Evolutionary conservation across 64 coral and sea anemone genomes (phyloP), one percentile per base, ranked within the genome.

Genomic region (Cladopsammia gracilis): DNA sequence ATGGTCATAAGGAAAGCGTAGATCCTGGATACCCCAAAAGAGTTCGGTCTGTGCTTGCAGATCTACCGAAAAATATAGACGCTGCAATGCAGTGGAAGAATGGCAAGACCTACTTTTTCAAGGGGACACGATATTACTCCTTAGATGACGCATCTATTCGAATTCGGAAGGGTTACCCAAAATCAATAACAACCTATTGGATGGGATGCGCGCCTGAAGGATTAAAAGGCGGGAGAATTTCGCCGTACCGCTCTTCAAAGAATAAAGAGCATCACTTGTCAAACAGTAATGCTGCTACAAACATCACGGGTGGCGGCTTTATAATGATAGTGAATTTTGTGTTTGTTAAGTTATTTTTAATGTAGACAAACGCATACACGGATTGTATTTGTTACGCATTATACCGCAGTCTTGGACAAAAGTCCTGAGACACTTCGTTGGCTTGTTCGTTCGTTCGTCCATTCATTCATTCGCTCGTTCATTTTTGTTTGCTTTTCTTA

Each of bases 91-190:
- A 94, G 46, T 94, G 92, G 88, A 89, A 90, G 50, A 87, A 91
- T 5, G 89, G 92, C 14, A 90, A 91, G 11, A 90, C 73, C 5
- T 94, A 91, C 71, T 91, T 98, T 58, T 98, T 98, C 70, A 98
- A 98, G 48, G 96, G 75, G 2, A 8, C 6, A 16, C 48, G 90
- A 59, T 98, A 98, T 74, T 98, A 98, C 52, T 26, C 73, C 46
- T 60, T 98, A 57, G 83, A 91, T 46, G 92, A 94, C 25, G 53
- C 47, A 4, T 82, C 44, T 42, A 70, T 79, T 43, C 34, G 74
- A 5, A 84, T 94, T 14, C 66, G 16, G 72, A 46, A 83, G 3
- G 83, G 75, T 3, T 98, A 94, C 22, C 96, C 96, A 6, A 98
- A 81, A 53, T 76, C 89, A 18, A 98, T 98, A 13, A 70, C 92